These are phyloP conservation scores for Zhengitettix transpicula DNA, from an alignment of 2,888 invertebrate genomes.

Conservation along the genomic window DNA sequence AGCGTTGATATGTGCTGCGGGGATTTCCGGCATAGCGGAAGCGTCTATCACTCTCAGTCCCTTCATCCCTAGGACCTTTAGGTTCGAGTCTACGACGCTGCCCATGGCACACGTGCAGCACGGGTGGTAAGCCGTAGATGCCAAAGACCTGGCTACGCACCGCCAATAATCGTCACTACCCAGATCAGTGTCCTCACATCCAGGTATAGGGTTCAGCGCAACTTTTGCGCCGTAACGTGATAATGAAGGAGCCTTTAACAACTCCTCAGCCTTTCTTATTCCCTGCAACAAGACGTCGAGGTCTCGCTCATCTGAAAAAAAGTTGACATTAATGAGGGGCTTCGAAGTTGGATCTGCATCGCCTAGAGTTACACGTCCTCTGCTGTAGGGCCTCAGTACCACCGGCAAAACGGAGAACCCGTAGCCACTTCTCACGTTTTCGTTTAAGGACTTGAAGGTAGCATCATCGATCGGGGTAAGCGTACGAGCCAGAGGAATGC, in stretches of 20 bases:
- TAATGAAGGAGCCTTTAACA: no score
- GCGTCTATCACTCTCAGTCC: constrained; percentile 23
- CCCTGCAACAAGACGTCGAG: no score
- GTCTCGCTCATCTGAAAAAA: no score
- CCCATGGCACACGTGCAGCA: constrained; percentile 7
- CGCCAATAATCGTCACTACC: constrained; percentile 49
- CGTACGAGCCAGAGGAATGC: constrained; percentile 23
- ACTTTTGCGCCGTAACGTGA: no score
- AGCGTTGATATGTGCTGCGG: constrained; percentile 23
- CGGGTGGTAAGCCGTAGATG: constrained; percentile 49
- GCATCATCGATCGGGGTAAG: constrained; percentile 34
- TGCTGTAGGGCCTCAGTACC: no score
- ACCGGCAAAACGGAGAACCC: constrained; percentile 1
- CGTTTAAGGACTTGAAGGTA: no score
- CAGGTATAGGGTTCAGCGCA: constrained; percentile 19
- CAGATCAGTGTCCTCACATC: constrained; percentile 37
- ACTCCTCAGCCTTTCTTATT: no score
- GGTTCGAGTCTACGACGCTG: constrained; percentile 8
- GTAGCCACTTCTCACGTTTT: background rate
- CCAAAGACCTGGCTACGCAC: constrained; percentile 46
- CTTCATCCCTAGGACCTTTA: constrained; percentile 17
- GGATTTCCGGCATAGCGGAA: constrained; percentile 22
- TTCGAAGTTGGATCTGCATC: no score
- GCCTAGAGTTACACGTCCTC: no score
- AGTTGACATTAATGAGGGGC: no score